Evolutionary conservation across 2,888 invertebrate species (phyloP), one percentile per base, ranked within the genome.

Genomic region (Sesia bembeciformis): DNA sequence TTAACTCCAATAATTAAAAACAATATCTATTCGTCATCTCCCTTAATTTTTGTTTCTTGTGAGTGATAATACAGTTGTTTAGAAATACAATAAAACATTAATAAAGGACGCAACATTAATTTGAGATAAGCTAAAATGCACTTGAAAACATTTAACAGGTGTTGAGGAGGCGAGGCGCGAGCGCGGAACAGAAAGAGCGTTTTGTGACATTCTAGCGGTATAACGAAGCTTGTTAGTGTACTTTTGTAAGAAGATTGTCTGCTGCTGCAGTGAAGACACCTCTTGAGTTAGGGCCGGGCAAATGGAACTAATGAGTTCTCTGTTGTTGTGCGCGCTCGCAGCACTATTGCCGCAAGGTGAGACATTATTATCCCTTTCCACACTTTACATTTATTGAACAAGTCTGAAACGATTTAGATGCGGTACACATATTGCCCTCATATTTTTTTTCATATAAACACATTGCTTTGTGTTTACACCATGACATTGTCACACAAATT

Each of bases 191-290:
- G 67, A 64, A 70, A 62, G 60, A 56, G 66, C 74, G 67, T 78
- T 81, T 77, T 72, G 76, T 78, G 75, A 40, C 8, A 40, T 7
- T 80, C 69, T 57, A 57, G 67, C 68, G 63, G 70, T 63, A 67
- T 83, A 85, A 85, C 86, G 85, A 84, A 85, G 82, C 86, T 85
- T 83, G 85, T 87, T 87, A 86, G 80, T 67, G 74, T 74, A 74
- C 76, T 79, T 80, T 77, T 80, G 75, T 79, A 76, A 81, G 83
- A 72, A 78, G 77, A 81, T 81, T 82, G 84, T 81, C 81, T 74
- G 61, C 54, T 56, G 69, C 66, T 67, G 68, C 69, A 72, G 67
- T 61, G 70, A 67, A 75, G 82, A 81, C 81, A 82, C 78, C 81
- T 81, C 60, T 63, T 55, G 67, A 71, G 72, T 64, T 69, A 69